A percentile compares a stretch with the other conserved stretches of the same genome.
phyloP scores from a whole-genome alignment of 2,888 invertebrate genomes.

The Onthophagus sagittarius region DNA sequence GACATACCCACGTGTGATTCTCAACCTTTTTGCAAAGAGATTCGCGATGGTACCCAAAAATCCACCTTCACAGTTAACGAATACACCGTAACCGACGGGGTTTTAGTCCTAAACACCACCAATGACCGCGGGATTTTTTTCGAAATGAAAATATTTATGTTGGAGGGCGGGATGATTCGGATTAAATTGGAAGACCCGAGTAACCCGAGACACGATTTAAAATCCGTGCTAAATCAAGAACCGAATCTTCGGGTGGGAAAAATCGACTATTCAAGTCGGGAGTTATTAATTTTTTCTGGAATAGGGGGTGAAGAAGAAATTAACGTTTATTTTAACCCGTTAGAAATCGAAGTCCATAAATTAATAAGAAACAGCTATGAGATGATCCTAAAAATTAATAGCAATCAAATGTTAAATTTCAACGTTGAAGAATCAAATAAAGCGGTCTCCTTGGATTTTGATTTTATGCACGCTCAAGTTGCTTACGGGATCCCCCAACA shows the following conservation, averaged over 20 bases:
- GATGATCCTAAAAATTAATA: constrained; percentile 15
- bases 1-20: constrained; percentile 10
- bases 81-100: background rate
- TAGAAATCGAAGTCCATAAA: constrained; percentile 73
- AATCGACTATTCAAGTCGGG: no score
- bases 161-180: constrained; percentile 14
- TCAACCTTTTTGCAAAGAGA: constrained; percentile 17
- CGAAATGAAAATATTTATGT: background rate
- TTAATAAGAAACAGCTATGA: no score
- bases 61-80: background rate
- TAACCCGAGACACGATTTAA: constrained; percentile 1
- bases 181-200: constrained; percentile 17
- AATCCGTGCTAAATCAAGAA: constrained; percentile 18
- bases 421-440: constrained; percentile 65
- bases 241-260: background rate
- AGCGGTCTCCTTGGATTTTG: constrained; percentile 85
- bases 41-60: constrained; percentile 4
- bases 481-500: constrained; percentile 95
- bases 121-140: background rate
- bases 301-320: constrained; percentile 53
- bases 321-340: constrained; percentile 65
- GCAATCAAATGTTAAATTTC: constrained; percentile 22
- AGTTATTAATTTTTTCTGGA: no score
- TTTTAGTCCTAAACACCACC: background rate
- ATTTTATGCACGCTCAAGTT: constrained; percentile 82